These are phyloP conservation scores for Polylopha cassiicola DNA, from an alignment of 2,888 invertebrate species.

Conservation along the genomic window DNA sequence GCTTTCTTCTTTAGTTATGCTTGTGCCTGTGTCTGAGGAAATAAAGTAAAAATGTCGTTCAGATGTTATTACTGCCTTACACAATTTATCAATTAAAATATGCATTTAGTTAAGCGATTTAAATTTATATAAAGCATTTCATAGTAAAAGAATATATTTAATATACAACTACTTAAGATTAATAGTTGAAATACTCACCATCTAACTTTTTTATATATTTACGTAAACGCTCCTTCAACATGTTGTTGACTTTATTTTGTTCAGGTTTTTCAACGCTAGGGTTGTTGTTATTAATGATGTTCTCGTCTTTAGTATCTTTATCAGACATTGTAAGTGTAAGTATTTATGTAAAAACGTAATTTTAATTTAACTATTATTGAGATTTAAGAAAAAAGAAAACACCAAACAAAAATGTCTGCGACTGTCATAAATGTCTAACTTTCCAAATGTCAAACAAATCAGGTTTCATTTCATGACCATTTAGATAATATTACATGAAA, in stretches of 20 bases:
- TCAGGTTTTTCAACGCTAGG: constrained; percentile 37
- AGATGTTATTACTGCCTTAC: neutral
- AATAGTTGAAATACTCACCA: no score
- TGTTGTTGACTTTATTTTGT: constrained; percentile 49
- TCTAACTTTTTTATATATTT: constrained; percentile 71
- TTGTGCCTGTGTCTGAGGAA: constrained; percentile 52
- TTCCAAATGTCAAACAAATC: no score
- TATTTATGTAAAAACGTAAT: no score
- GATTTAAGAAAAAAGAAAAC: neutral
- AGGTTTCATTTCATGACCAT: no score
- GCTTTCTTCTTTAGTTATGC: constrained; percentile 63
- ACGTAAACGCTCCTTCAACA: constrained; percentile 66
- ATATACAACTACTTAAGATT: no score
- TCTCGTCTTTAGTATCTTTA: constrained; percentile 38
- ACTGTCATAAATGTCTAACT: no score
- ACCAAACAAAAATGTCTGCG: no score
- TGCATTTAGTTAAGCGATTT: neutral
- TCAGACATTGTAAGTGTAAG: constrained; percentile 32
- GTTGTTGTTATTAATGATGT: constrained; percentile 37
- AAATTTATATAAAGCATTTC: no score
- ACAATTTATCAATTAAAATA: neutral
- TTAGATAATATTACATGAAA: no score
- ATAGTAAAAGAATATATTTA: no score
- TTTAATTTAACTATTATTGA: no score
- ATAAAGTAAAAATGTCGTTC: neutral